Evolutionary conservation across 2,888 invertebrate species (phyloP).

Genomic region (Kuschelorhynchus macadamiae): DNA sequence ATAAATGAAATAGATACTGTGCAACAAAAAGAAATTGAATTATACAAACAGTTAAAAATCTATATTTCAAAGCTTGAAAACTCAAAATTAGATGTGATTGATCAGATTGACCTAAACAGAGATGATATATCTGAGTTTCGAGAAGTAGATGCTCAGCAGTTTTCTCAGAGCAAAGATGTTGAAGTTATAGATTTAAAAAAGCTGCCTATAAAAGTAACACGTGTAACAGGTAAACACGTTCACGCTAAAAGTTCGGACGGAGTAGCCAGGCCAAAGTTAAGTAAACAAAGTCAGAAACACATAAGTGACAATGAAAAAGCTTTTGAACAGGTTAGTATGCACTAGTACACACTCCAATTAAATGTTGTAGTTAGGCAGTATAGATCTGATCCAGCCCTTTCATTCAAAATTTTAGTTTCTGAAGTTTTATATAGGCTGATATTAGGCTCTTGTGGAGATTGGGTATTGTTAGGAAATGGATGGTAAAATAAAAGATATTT

Average conservation of each 20-base stretch:
- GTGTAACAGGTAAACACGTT: slow-evolving; percentile 10
- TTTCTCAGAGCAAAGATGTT: slow-evolving; percentile 6
- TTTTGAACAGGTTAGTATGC: slow-evolving; percentile 40
- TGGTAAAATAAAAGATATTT: too few relatives aligned
- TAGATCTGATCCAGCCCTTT: too few relatives aligned
- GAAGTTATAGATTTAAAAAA: slow-evolving; percentile 38
- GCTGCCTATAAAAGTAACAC: slow-evolving; percentile 40
- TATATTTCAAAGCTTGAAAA: slow-evolving; percentile 45
- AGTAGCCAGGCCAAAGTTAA: too few relatives aligned
- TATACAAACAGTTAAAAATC: slow-evolving; percentile 49
- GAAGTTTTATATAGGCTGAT: too few relatives aligned
- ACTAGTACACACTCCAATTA: slow-evolving; percentile 1
- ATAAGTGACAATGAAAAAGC: slow-evolving; percentile 26
- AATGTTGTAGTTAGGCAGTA: too few relatives aligned
- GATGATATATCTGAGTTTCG: slow-evolving; percentile 9
- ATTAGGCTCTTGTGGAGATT: too few relatives aligned
- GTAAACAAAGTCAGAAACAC: neutral
- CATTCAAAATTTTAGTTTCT: too few relatives aligned
- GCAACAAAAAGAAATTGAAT: slow-evolving; percentile 52
- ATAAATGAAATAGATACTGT: slow-evolving; percentile 61
- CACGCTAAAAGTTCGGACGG: too few relatives aligned
- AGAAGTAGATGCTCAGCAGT: too few relatives aligned
- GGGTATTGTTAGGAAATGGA: too few relatives aligned
- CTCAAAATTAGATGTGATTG: slow-evolving; percentile 14
- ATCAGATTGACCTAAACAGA: slow-evolving; percentile 1